Base-by-base conservation (phyloP, 2,888 invertebrate genomes). In the Calliphora vomitoria region DNA sequence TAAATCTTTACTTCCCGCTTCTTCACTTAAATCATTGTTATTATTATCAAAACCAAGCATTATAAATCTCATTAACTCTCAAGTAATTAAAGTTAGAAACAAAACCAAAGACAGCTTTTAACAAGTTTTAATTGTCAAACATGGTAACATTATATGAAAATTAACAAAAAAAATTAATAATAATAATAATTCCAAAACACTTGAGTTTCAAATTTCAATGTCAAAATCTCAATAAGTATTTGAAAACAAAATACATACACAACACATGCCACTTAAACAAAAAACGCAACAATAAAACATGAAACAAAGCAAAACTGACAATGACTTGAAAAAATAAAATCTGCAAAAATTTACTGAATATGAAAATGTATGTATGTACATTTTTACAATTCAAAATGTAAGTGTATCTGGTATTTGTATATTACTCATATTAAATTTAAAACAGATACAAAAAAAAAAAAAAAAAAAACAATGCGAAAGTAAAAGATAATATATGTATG, bases 171-270 rank as follows among this genome's bases (percentile, higher is more conserved):
- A 15, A 25, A 38, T 69, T n/a, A 50, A 50, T 50, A 58, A 41
- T 18, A 53, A 53, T 10, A 53, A 8, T 18, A 53, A 20, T 53
- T 53, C n/a, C 10, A 64, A 72, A 50, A 58, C 38, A 80, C 47
- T 76, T 53, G 38, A 60, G 41, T 69, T 74, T 74, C 18, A 62
- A 60, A 68, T 85, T 85, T 85, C 85, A 85, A 85, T 85, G 85
- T 75, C 79, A 85, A 74, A 68, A 62, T 11, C 25, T 44, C n/a
- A 60, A 11, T 44, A 58, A 25, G n/a, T 35, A 6, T 0, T 35
- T 15, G 20, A 68, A 38, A 74, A 8, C 15, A 18, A 44, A 53
- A 38, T 53, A 64, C 53, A 20, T 35, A 60, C 18, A 13, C 13
- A 41, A 8, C 58, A 58, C 50, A 44, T 8, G n/a, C 18, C 35